A percentile compares a stretch with the other conserved stretches of the same genome.
Evolutionary conservation across 2,113 vertebrate species (phyloP).

Genomic region (Castor canadensis): DNA sequence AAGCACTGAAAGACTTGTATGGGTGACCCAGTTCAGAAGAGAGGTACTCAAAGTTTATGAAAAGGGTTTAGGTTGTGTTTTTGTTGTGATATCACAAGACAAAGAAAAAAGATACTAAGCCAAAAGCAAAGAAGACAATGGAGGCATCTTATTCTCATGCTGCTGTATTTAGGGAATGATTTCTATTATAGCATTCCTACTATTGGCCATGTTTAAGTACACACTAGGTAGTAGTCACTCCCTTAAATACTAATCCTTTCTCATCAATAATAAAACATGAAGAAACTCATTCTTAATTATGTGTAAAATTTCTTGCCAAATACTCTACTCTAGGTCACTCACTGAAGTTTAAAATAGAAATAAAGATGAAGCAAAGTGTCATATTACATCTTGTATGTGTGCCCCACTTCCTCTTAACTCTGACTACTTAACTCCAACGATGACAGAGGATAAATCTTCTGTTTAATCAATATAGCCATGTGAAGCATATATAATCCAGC

Average conservation of each 20-base stretch:
- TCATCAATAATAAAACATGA: constrained; percentile 32
- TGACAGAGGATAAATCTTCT: constrained; percentile 54
- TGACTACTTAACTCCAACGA: constrained; percentile 45
- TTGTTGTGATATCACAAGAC: no score
- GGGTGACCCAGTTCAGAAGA: no score
- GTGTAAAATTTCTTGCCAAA: constrained; percentile 27
- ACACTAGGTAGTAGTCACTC: neutral
- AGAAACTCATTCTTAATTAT: constrained; percentile 25
- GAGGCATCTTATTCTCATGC: neutral
- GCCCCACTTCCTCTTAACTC: constrained; percentile 22
- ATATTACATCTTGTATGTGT: neutral
- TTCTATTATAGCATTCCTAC: neutral
- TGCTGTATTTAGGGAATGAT: neutral
- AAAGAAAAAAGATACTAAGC: no score
- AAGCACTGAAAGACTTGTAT: no score
- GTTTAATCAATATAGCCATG: constrained; percentile 40
- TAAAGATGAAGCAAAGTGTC: constrained; percentile 25
- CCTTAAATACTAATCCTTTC: neutral
- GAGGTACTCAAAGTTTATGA: no score
- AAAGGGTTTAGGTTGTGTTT: no score
- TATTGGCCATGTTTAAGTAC: neutral
- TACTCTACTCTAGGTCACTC: neutral
- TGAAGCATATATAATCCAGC: constrained; percentile 38
- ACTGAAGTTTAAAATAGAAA: constrained; percentile 29
- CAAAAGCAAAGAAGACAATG: neutral